Base-by-base conservation (phyloP, 2,113 vertebrate genomes). In the Himantopus leucocephalus region DNA sequence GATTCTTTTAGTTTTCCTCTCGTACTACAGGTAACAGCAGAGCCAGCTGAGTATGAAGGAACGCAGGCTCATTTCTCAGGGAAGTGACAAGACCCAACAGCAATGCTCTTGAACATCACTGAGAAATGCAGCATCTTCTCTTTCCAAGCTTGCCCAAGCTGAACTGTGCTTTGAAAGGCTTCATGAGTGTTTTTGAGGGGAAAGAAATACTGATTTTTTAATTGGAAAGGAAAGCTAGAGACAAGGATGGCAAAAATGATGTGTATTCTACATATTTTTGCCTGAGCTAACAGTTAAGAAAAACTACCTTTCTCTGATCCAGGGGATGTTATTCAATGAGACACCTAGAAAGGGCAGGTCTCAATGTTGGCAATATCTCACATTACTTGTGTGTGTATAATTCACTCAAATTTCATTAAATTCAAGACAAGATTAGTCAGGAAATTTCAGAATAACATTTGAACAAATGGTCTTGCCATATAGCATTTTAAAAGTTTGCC, bases 391-490 rank as follows among this genome's bases (percentile, higher is more conserved):
- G 20, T 73, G 23, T 70, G 12, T 47, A 29, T 24, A 71, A 77
- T 39, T 71, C 23, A 24, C 59, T 64, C 43, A 90, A 47, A 94
- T 84, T 47, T 88, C 60, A 81, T 94, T 86, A 85, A 77, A 89
- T 87, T 78, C 70, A 85, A 35, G 34, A 72, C 22, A 60, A 83
- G 68, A 91, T 81, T 75, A 79, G 45, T 68, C 71, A 91, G 39
- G 75, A 92, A 91, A 91, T 86, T 92, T 95, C 79, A 93, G 60
- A 82, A 75, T 48, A 96, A 88, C 55, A 91, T 53, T n/a, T 56
- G 83, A 93, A 92, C 64, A 94, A 92, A 89, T 45, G 21, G 55
- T 91, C 53, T 94, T 91, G 45, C 72, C 82, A 89, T 84, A 59
- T 55, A 82, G 83, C 63, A 71, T 58, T 39, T 58, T 29, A 87